phyloP scores from a whole-genome alignment of 2,113 vertebrate species.

The Panthera tigris region DNA sequence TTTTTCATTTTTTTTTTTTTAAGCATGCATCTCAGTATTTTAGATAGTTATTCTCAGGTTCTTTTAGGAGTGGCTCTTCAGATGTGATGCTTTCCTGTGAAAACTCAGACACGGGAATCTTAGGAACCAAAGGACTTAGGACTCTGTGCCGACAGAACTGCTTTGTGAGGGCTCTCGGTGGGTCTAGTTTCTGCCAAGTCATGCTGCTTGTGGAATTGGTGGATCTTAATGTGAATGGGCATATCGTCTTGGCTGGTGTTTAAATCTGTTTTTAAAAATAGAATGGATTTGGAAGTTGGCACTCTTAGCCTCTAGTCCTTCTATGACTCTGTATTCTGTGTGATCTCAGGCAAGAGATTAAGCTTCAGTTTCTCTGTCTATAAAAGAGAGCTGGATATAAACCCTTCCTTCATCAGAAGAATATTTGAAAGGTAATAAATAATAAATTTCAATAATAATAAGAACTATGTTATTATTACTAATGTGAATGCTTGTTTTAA shows the following conservation, averaged over 20 bases:
- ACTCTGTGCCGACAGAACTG: not conserved
- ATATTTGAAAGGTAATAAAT: not conserved
- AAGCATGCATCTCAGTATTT: not conserved
- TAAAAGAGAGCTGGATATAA: not conserved
- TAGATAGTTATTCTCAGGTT: not conserved
- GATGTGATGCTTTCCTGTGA: not conserved
- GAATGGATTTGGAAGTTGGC: not conserved
- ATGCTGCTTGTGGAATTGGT: not conserved
- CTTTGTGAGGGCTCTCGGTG: not conserved
- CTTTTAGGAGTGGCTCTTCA: not conserved
- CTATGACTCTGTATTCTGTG: not conserved
- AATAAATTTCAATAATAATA: not conserved
- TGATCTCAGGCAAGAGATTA: not conserved
- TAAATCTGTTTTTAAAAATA: not conserved
- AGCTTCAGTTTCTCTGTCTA: not conserved
- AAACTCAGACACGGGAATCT: not conserved
- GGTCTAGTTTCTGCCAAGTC: not conserved
- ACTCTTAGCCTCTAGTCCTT: not conserved
- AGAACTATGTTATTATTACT: not conserved
- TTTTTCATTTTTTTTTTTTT: not conserved
- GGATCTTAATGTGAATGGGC: not conserved
- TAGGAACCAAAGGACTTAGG: not conserved
- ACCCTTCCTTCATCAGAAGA: not conserved
- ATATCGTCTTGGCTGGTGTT: not conserved
- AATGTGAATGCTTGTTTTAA: not conserved